Percentiles rank a stretch among this genome's conserved stretches.
Evolutionary conservation across 2,797 vertebrate species (phyloP).

Genomic region (Sparidentex hasta): DNA sequence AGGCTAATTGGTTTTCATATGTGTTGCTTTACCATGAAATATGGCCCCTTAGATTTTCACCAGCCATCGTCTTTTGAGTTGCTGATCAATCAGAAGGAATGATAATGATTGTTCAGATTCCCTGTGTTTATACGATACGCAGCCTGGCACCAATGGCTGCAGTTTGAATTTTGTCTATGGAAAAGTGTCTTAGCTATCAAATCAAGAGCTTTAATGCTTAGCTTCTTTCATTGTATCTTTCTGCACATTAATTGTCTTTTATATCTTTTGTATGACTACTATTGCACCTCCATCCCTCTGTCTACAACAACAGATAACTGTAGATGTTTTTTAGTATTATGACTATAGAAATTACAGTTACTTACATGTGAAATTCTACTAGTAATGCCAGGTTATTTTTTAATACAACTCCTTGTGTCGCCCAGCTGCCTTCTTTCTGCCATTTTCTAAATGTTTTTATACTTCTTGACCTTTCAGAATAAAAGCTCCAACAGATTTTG

Average conservation of each 20-base stretch:
- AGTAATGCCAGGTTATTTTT: too few relatives aligned
- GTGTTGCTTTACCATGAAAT: too few relatives aligned
- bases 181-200: neutral
- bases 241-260: too few relatives aligned
- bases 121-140: too few relatives aligned
- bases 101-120: too few relatives aligned
- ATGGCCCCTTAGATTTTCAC: too few relatives aligned
- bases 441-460: neutral
- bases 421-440: neutral
- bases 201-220: neutral
- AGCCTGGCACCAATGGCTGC: too few relatives aligned
- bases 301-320: neutral
- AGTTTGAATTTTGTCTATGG: too few relatives aligned
- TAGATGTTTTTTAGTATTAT: neutral
- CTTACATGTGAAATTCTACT: neutral
- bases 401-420: neutral
- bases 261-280: neutral
- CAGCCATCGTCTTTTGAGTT: too few relatives aligned
- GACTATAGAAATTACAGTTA: neutral
- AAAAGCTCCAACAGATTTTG: constrained; percentile 33
- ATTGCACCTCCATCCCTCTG: neutral
- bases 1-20: too few relatives aligned
- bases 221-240: too few relatives aligned
- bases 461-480: constrained; percentile 41
- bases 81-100: too few relatives aligned